A percentile compares a stretch with the other conserved stretches of the same genome.
These are phyloP conservation scores for Ploceus nigricollis DNA, from an alignment of 2,113 vertebrate genomes.

Conservation along the genomic window DNA sequence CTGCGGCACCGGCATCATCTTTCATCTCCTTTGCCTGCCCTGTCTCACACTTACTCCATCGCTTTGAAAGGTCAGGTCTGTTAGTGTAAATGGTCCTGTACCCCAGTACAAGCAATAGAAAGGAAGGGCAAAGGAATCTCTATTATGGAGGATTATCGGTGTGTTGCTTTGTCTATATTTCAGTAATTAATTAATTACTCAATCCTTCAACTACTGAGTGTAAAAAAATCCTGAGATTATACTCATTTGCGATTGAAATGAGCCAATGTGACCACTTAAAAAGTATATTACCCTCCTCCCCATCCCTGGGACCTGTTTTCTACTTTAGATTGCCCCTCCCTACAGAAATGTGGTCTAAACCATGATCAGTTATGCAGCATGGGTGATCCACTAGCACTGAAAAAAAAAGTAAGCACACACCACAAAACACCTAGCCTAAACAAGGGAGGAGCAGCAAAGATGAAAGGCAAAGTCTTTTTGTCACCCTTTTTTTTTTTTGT, in stretches of 20 bases:
- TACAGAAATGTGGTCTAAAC: not conserved
- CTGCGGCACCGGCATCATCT: slow-evolving; percentile 27
- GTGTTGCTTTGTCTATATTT: not conserved
- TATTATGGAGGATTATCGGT: not conserved
- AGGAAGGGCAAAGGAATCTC: slow-evolving; percentile 17
- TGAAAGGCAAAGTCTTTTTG: not conserved
- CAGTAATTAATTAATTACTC: not conserved
- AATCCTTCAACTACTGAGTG: not conserved
- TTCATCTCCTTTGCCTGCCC: slow-evolving; percentile 43
- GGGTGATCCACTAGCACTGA: not conserved
- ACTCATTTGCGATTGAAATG: not conserved
- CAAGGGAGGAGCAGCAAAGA: slow-evolving; percentile 7
- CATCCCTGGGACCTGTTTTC: not conserved
- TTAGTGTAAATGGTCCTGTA: slow-evolving; percentile 61
- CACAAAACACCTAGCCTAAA: not conserved
- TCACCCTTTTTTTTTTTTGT: not conserved
- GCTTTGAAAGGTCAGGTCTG: slow-evolving; percentile 71
- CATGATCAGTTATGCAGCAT: not conserved
- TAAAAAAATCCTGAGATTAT: not conserved
- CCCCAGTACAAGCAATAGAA: slow-evolving; percentile 41
- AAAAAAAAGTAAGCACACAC: not conserved
- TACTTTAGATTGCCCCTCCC: not conserved
- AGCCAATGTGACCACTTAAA: not conserved
- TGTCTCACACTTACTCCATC: slow-evolving; percentile 28
- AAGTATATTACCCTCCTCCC: not conserved